Conservation (phyloP, 2,113 vertebrate genomes). For the Azemiops feae region DNA sequence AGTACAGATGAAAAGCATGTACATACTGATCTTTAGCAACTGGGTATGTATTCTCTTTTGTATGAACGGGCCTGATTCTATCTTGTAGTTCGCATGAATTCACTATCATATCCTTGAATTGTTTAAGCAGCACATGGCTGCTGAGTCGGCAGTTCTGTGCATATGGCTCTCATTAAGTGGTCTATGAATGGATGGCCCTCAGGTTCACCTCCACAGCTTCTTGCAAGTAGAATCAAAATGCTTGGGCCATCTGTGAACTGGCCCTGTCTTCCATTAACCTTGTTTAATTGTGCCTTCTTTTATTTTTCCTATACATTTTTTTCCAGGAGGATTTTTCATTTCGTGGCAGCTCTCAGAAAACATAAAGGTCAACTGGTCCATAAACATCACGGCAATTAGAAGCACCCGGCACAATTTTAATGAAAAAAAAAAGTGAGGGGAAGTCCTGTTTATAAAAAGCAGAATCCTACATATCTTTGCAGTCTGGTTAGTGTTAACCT, state of each 20-base stretch:
- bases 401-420: constrained; percentile 13
- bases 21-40: background rate
- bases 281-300: background rate
- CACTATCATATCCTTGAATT: background rate
- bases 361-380: background rate
- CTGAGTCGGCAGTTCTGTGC: background rate
- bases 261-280: background rate
- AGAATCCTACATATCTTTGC: background rate
- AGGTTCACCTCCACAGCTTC: background rate
- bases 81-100: background rate
- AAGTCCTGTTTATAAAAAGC: constrained; percentile 22
- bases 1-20: background rate
- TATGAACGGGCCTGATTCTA: background rate
- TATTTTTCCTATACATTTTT: background rate
- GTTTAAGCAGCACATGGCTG: background rate
- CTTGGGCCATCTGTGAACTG: background rate
- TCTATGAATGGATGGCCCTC: background rate
- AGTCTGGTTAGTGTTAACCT: constrained; percentile 17
- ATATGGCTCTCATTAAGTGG: constrained; percentile 4
- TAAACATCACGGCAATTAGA: constrained; percentile 15
- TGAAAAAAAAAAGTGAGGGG: background rate
- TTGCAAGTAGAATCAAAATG: background rate
- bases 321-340: constrained; percentile 9
- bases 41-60: background rate
- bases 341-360: background rate